A percentile compares a stretch with the other conserved stretches of the same genome.
These are phyloP conservation scores for Polietes domitor DNA, from an alignment of 2,888 invertebrate genomes.

Conservation along the genomic window DNA sequence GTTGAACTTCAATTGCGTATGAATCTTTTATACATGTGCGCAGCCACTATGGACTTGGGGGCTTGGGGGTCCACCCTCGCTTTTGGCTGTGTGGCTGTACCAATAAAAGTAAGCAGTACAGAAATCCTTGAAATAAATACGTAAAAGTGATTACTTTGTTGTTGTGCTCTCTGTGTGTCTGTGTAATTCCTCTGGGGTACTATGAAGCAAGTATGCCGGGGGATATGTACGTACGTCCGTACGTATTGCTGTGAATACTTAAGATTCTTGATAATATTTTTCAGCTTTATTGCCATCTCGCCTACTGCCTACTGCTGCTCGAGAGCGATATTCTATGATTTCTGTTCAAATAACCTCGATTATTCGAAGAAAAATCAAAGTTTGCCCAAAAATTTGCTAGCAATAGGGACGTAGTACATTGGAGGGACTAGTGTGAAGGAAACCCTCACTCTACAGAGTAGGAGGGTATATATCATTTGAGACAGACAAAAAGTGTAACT, in stretches of 20 bases:
- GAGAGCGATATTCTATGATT: background rate
- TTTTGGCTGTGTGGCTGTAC: background rate
- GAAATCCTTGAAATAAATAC: constrained; percentile 26
- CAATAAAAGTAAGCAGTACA: background rate
- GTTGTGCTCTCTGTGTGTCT: background rate
- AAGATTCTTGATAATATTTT: background rate
- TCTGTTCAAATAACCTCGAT: background rate
- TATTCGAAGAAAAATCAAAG: constrained; percentile 11
- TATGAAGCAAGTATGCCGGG: background rate
- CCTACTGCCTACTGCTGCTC: background rate
- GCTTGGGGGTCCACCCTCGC: background rate
- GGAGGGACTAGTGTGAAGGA: too few relatives aligned
- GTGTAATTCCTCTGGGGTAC: background rate
- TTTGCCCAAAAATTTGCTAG: background rate
- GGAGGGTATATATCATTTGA: too few relatives aligned
- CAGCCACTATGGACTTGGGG: too few relatives aligned
- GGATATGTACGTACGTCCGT: background rate
- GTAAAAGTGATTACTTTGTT: constrained; percentile 7
- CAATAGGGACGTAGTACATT: background rate
- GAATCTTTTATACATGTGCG: background rate
- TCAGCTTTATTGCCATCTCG: background rate
- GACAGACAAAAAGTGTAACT: too few relatives aligned
- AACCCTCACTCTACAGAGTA: too few relatives aligned
- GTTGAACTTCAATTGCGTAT: constrained; percentile 21
- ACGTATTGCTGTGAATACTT: background rate